phyloP scores from a whole-genome alignment of 1,140 invertebrate species.

The Tetramorium parvispinum region DNA sequence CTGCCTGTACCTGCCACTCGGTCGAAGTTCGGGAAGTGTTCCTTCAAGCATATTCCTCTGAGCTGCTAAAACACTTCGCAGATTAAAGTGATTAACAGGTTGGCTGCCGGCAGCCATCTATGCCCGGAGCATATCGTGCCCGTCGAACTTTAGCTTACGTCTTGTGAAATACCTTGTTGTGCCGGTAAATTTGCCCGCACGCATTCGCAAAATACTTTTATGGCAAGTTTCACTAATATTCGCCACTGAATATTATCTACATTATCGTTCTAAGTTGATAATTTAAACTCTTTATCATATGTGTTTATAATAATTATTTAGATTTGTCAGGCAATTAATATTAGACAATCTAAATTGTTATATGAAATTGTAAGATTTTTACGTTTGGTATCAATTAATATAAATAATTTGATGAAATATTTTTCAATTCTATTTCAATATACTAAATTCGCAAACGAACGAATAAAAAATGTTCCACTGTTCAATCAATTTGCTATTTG shows the following conservation, averaged over 20 bases:
- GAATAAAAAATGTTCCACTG: too few relatives aligned
- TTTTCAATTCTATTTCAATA: too few relatives aligned
- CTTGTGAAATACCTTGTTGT: conserved; percentile 40
- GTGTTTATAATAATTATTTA: neutral
- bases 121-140: conserved; percentile 25
- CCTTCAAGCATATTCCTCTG: conserved; percentile 39
- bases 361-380: neutral
- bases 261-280: neutral
- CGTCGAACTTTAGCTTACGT: conserved; percentile 63
- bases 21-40: conserved; percentile 46
- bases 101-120: conserved; percentile 34
- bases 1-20: conserved; percentile 15
- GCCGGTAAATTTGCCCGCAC: conserved; percentile 6
- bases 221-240: conserved; percentile 9
- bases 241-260: neutral
- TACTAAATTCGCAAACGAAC: too few relatives aligned
- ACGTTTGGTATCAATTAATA: too few relatives aligned
- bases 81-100: conserved; percentile 72
- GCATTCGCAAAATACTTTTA: conserved; percentile 52
- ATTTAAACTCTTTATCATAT: neutral
- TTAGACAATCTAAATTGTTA: conserved; percentile 7
- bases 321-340: neutral
- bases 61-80: conserved; percentile 68
- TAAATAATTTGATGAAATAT: too few relatives aligned
- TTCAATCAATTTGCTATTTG: too few relatives aligned